Evolutionary conservation across 2,888 invertebrate genomes (phyloP), one percentile per base, ranked within the genome.

Genomic region (Apodemia mormo): DNA sequence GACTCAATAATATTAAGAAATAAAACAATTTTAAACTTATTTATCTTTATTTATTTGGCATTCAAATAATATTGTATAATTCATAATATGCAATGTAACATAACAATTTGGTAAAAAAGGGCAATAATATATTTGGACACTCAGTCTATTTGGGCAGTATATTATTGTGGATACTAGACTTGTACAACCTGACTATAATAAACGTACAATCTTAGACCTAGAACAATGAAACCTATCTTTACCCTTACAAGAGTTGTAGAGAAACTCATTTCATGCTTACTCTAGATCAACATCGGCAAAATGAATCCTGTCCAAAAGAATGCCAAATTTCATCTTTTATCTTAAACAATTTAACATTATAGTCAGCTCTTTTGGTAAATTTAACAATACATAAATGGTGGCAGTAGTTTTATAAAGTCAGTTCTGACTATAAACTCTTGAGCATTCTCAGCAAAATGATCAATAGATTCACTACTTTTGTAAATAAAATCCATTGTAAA

Each of bases 61-160:
- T 92, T 93, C 88, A 91, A 92, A 89, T 88, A 86, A 90, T 88
- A 85, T 82, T 84, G 82, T 49, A 89, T 87, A 85, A 87, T 88
- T 82, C 85, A 85, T 49, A 49, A 49, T 90, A 90, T 87, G 88
- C 82, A 87, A 84, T 86, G 85, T 90, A 91, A 92, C 89, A 92
- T 91, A 90, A 90, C 88, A 83, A 85, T 85, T 86, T 78, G 80
- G 82, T 88, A 84, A 85, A 89, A 86, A 86, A 76, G 81, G 79
- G 83, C 82, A 87, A 84, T 49, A 49, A 14, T 86, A 91, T 91
- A 91, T 92, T 93, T 91, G 92, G 92, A 90, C 87, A 88, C 80
- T 92, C 92, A 93, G 93, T 93, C 92, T 93, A 90, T 91, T 84
- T 80, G 84, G 91, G 92, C 89, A 91, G 89, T 88, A 78, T 81